A percentile compares a stretch with the other conserved stretches of the same genome.
Conservation (phyloP, 2,888 invertebrate genomes). For the Philhelius pedissequus region DNA sequence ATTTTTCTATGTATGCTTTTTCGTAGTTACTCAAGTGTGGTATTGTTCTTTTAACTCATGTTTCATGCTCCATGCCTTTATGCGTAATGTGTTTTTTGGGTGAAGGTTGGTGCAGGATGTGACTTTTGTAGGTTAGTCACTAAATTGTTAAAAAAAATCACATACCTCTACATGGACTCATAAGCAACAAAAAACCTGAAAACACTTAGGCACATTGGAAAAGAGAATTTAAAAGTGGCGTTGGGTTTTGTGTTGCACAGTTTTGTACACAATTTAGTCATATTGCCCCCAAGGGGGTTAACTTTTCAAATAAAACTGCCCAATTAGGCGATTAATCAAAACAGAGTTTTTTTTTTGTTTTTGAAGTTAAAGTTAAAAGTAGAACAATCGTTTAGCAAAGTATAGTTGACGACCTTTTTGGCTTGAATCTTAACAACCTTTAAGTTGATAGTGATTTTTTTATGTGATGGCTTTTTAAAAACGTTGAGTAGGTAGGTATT, state of each 20-base stretch:
- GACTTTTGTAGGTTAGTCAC: conserved; percentile 56
- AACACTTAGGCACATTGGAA: conserved; percentile 35
- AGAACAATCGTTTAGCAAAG: conserved; percentile 9
- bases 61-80: conserved; percentile 43
- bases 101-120: conserved; percentile 66
- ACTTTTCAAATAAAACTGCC: conserved; percentile 57
- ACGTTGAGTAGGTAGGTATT: neutral
- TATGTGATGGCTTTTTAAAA: neutral
- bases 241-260: neutral
- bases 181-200: neutral
- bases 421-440: neutral
- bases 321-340: conserved; percentile 58
- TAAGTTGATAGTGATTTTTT: neutral
- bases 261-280: conserved; percentile 13
- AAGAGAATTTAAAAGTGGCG: conserved; percentile 19
- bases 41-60: conserved; percentile 63
- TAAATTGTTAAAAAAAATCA: conserved; percentile 30
- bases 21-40: conserved; percentile 53
- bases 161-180: neutral
- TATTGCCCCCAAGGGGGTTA: conserved; percentile 40
- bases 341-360: neutral
- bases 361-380: conserved; percentile 2
- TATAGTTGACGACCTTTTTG: neutral
- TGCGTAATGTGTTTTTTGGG: conserved; percentile 62
- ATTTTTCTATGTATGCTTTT: neutral